Percentiles rank a stretch among this genome's conserved stretches.
Evolutionary conservation across 2,113 vertebrate genomes (phyloP).

Genomic region (Nyctereutes procyonoides): DNA sequence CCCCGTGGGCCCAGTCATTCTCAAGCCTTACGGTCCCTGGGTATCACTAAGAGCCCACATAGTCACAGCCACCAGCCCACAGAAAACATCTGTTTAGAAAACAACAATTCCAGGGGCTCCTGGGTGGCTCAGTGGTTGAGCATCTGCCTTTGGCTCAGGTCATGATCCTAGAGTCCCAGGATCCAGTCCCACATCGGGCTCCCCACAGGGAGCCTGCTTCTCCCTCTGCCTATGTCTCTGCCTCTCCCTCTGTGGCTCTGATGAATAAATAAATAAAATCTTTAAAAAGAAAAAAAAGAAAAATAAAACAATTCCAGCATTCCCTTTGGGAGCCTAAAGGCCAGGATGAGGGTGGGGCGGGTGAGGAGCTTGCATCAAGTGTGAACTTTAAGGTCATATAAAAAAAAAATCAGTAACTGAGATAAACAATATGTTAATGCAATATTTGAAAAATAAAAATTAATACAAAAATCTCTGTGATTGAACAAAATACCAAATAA

Average conservation of each 20-base stretch:
- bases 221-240: too few species aligned
- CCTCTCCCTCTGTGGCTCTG: too few species aligned
- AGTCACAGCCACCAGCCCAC: background rate
- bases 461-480: background rate
- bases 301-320: background rate
- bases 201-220: too few species aligned
- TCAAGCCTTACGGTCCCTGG: background rate
- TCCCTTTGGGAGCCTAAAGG: background rate
- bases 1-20: background rate
- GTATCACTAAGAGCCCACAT: background rate
- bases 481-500: background rate
- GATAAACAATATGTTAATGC: background rate
- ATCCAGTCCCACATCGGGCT: too few species aligned
- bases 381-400: background rate
- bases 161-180: too few species aligned
- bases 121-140: too few species aligned
- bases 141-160: too few species aligned
- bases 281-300: too few species aligned
- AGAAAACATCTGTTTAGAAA: background rate
- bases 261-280: too few species aligned
- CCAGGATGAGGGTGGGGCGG: background rate
- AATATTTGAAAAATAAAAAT: constrained; percentile 22
- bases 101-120: background rate
- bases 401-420: background rate
- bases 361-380: background rate